Evolutionary conservation across 2,113 vertebrate species (phyloP).

Genomic region (Paracyprichromis sp.): DNA sequence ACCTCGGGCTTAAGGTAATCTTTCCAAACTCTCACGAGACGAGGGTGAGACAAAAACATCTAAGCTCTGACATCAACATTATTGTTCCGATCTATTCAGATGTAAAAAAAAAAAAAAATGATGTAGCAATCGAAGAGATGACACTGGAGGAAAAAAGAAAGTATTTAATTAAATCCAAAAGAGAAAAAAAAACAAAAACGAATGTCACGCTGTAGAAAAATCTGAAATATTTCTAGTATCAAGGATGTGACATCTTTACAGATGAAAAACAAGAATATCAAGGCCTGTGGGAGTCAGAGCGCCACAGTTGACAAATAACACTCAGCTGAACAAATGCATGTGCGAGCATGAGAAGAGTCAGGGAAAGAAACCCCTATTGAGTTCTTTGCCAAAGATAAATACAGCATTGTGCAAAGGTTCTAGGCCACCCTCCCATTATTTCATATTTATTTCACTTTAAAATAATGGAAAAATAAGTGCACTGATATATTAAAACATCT

Average conservation of each 20-base stretch:
- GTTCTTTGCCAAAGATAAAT: background rate
- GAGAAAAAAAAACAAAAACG: background rate
- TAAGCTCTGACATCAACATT: background rate
- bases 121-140: background rate
- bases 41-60: background rate
- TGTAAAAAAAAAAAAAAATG: background rate
- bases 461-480: background rate
- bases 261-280: background rate
- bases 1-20: background rate
- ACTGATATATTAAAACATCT: background rate
- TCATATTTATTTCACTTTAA: background rate
- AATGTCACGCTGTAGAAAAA: background rate
- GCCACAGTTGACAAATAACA: background rate
- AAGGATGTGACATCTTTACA: background rate
- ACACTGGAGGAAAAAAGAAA: background rate
- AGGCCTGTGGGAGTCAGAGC: background rate
- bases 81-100: background rate
- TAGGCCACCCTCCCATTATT: background rate
- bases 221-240: background rate
- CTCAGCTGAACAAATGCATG: background rate
- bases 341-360: background rate
- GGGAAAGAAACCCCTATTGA: background rate
- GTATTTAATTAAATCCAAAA: background rate
- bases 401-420: background rate
- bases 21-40: background rate